Evolutionary conservation across 2,113 vertebrate species (phyloP), one percentile per base, ranked within the genome.

Genomic region (Nerophis lumbriciformis): DNA sequence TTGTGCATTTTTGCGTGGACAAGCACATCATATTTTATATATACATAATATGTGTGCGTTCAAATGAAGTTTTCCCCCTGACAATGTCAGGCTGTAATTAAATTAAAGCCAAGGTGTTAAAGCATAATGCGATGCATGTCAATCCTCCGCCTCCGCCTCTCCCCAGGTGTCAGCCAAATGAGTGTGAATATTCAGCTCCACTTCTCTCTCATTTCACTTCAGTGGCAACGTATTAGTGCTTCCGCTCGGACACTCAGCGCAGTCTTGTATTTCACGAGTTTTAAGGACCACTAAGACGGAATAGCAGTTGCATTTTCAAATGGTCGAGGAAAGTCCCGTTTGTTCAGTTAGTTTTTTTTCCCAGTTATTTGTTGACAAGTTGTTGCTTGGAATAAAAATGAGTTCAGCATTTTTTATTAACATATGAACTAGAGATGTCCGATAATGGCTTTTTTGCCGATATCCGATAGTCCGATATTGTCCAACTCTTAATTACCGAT

Each of bases 61-160:
- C 77, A 89, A 88, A 87, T 88, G 59, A 86, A 85, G 81, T 85
- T 88, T 90, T 11, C 44, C 79, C 78, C 83, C 76, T 76, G 85
- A 80, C 80, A 83, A 79, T 85, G 80, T 53, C 83, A 88, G 83
- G 83, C 83, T 88, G 88, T 90, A 91, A 92, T 92, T 89, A 88
- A 91, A 90, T 91, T 90, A 90, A 87, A 86, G 83, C 81, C 72
- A 86, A 85, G 78, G 87, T 89, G 89, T 81, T 84, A 88, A 89
- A 87, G 84, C 66, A 80, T 85, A 89, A 89, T 83, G 83, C 77
- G 83, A 86, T 88, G 88, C 87, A 91, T 92, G 90, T 88, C 85
- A 88, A 90, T 89, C 87, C 79, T 19, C 68, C 80, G 76, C 71
- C 58, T 67, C 86, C 81, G 86, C 83, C 83, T 78, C 88, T 81